Evolutionary conservation across 2,113 vertebrate species (phyloP).

Genomic region (Anguilla japonica): DNA sequence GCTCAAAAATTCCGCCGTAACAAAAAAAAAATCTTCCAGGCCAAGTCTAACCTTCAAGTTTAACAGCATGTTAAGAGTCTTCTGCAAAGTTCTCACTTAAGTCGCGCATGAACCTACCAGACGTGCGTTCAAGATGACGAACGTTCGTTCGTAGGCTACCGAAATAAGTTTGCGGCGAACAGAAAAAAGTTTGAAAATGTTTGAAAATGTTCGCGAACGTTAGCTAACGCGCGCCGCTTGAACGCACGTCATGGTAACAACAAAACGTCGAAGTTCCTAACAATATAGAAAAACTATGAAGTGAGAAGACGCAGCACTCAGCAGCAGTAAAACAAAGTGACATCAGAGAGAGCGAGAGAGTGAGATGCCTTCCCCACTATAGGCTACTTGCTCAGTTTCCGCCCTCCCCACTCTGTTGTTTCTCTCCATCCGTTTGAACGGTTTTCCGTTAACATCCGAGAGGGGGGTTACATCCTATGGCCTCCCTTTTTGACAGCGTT

Average conservation of each 20-base stretch:
- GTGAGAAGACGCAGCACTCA: conserved; percentile 52
- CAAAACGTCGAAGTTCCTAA: conserved; percentile 32
- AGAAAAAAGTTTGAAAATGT: too few relatives aligned
- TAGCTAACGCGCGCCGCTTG: too few relatives aligned
- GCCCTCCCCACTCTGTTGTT: conserved; percentile 46
- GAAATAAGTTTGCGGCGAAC: too few relatives aligned
- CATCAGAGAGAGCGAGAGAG: conserved; percentile 37
- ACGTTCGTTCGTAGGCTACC: too few relatives aligned
- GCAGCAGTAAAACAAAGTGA: conserved; percentile 74
- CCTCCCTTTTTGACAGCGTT: neutral
- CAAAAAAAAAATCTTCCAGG: conserved; percentile 49
- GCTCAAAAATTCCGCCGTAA: conserved; percentile 28
- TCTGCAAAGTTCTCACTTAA: conserved; percentile 61
- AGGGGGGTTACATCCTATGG: neutral
- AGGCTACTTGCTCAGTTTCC: conserved; percentile 53
- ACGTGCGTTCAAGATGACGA: too few relatives aligned
- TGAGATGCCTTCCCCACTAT: conserved; percentile 58
- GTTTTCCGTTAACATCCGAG: neutral
- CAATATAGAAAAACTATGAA: neutral
- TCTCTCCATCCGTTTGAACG: conserved; percentile 33
- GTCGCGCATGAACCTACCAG: conserved; percentile 34
- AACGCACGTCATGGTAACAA: conserved; percentile 30
- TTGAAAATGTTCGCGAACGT: too few relatives aligned
- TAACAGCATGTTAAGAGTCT: conserved; percentile 74
- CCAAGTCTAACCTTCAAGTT: conserved; percentile 78